Evolutionary conservation across 2,797 vertebrate species (phyloP), one percentile per base, ranked within the genome.

Genomic region (Anguilla pacifica): DNA sequence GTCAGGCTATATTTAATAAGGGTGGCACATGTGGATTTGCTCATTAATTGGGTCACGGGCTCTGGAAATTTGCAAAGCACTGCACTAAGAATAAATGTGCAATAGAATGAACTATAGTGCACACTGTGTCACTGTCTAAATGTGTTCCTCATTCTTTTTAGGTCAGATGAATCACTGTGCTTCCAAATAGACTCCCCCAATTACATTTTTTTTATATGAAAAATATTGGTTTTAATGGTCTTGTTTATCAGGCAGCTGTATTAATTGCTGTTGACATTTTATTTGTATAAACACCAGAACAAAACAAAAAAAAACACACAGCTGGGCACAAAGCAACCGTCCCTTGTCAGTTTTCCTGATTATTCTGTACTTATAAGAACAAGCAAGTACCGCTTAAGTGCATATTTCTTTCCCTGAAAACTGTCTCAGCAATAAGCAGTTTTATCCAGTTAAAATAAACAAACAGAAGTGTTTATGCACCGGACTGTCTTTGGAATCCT

Each of bases 251-350:
- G 85, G 67, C n/a, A 55, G 46, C 35, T 74, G 28, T 77, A 11
- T 74, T 86, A 53, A 77, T 86, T 86, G 28, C 70, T 55, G n/a
- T 86, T 55, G 88, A 89, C 89, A 89, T 90, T 89, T 90, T 90
- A 91, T 89, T 91, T 91, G 90, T 87, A 86, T 85, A 89, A 35
- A 49, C 25, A n/a, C 46, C 46, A 13, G 46, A 51, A 51, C 19
- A 49, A 46, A 22, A 6, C 25, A 19, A 39, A 11, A 46, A 46
- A 43, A 43, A 43, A 43, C 2, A 43, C 43, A 46, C 43, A 46
- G 43, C 43, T 46, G 43, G 43, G 43, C 43, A 46, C 43, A 55
- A 55, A 55, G 1, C 22, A n/a, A 31, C 6, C n/a, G 6, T 13
- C 51, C 46, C 17, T 39, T 7, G 70, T 31, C 70, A 55, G 6